Evolutionary conservation across 2,888 invertebrate genomes (phyloP).

Genomic region (Yponomeuta plumbellus): DNA sequence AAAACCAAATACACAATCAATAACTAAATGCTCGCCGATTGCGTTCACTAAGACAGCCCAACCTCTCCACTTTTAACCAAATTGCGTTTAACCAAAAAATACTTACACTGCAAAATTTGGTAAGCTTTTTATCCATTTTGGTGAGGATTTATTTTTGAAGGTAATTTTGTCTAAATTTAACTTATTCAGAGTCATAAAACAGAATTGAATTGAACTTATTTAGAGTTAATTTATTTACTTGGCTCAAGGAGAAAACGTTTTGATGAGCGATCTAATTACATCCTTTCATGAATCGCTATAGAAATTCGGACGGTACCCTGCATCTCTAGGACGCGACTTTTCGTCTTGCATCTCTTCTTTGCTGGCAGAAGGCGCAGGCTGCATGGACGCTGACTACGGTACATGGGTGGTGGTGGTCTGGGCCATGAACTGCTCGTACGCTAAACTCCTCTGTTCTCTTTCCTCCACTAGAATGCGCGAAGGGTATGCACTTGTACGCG

Average conservation of each 20-base stretch:
- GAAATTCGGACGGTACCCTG: neutral
- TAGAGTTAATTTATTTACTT: too few relatives aligned
- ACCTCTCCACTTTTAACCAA: neutral
- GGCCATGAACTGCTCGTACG: slow-evolving; percentile 41
- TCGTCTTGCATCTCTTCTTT: slow-evolving; percentile 45
- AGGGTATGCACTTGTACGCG: slow-evolving; percentile 77
- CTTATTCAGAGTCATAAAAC: too few relatives aligned
- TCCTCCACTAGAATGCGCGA: slow-evolving; percentile 80
- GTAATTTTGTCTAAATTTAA: too few relatives aligned
- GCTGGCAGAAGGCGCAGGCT: slow-evolving; percentile 52
- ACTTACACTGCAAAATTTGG: too few relatives aligned
- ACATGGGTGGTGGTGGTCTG: slow-evolving; percentile 64
- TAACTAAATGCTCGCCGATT: neutral
- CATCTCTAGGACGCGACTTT: slow-evolving; percentile 35
- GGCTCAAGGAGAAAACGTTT: too few relatives aligned
- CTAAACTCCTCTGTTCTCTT: slow-evolving; percentile 59
- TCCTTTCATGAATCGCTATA: neutral
- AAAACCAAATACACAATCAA: neutral
- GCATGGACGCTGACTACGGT: slow-evolving; percentile 68
- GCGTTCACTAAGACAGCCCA: neutral
- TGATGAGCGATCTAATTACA: too few relatives aligned
- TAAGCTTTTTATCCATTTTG: too few relatives aligned
- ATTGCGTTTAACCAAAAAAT: too few relatives aligned
- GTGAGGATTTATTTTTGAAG: too few relatives aligned
- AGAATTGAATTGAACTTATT: too few relatives aligned